Evolutionary conservation across 2,888 invertebrate genomes (phyloP).

Genomic region (Lepidocyrtinus sp.): DNA sequence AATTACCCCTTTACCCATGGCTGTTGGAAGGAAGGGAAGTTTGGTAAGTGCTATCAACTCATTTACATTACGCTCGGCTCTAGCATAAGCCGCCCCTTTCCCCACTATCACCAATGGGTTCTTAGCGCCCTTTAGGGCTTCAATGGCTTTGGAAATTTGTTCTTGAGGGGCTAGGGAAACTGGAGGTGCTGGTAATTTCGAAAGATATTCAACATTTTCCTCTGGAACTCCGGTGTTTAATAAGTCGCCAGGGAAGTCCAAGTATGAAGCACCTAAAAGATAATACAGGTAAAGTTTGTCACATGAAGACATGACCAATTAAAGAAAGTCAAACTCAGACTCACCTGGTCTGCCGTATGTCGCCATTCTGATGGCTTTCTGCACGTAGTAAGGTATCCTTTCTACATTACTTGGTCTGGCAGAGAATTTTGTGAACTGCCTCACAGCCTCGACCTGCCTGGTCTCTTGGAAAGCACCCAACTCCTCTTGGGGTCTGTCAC

Average conservation of each 20-base stretch:
- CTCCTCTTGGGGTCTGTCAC: slow-evolving; percentile 92
- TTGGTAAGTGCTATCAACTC: slow-evolving; percentile 81
- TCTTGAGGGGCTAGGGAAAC: slow-evolving; percentile 81
- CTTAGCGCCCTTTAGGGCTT: slow-evolving; percentile 79
- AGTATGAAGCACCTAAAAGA: slow-evolving; percentile 79
- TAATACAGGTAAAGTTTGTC: slow-evolving; percentile 9
- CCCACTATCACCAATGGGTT: slow-evolving; percentile 81
- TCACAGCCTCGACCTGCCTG: slow-evolving; percentile 89
- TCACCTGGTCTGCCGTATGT: slow-evolving; percentile 89
- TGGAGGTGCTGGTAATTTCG: slow-evolving; percentile 77
- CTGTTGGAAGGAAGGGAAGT: slow-evolving; percentile 93
- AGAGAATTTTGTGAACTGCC: slow-evolving; percentile 93
- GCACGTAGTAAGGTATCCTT: slow-evolving; percentile 90
- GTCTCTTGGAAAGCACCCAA: slow-evolving; percentile 98
- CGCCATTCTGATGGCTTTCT: slow-evolving; percentile 89
- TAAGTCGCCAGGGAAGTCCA: slow-evolving; percentile 93
- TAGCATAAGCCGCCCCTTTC: slow-evolving; percentile 82
- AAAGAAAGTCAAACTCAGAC: neutral
- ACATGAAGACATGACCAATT: neutral
- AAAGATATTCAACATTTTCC: slow-evolving; percentile 71
- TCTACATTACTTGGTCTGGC: slow-evolving; percentile 87
- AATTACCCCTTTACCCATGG: slow-evolving; percentile 85
- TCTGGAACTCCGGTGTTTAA: slow-evolving; percentile 76
- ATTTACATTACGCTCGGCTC: slow-evolving; percentile 82
- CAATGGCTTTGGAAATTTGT: slow-evolving; percentile 81